These are phyloP conservation scores for Meandrina meandrites DNA, from an alignment of 92 coral and sea anemone species.

Conservation along the genomic window DNA sequence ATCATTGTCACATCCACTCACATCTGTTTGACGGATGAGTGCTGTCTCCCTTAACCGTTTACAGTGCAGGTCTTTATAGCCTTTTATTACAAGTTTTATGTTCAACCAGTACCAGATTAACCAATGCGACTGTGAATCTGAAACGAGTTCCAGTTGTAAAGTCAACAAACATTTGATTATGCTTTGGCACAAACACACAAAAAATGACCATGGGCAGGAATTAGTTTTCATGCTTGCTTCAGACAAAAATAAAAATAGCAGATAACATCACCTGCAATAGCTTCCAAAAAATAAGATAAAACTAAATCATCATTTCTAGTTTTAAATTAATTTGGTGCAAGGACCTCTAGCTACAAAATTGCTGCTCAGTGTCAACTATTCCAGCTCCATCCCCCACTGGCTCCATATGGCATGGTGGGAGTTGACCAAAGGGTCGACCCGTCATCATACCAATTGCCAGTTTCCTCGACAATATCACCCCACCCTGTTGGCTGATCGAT, in stretches of 20 bases:
- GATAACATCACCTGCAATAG: neutral
- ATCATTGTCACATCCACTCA: too few species aligned
- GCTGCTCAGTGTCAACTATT: slow-evolving; percentile 13
- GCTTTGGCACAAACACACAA: too few species aligned
- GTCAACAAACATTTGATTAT: too few species aligned
- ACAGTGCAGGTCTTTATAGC: too few species aligned
- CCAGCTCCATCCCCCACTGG: slow-evolving; percentile 49
- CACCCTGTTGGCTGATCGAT: slow-evolving; percentile 60
- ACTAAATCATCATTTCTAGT: neutral
- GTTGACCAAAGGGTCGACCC: slow-evolving; percentile 62
- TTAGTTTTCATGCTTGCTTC: too few species aligned
- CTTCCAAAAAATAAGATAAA: neutral
- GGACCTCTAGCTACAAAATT: neutral
- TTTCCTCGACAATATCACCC: slow-evolving; percentile 55
- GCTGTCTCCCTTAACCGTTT: too few species aligned
- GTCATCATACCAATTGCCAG: slow-evolving; percentile 73
- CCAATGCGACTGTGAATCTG: too few species aligned
- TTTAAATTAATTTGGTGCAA: neutral
- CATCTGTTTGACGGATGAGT: too few species aligned
- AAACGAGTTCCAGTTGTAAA: too few species aligned
- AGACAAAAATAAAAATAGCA: neutral
- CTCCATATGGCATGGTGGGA: slow-evolving; percentile 6
- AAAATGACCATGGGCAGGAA: too few species aligned
- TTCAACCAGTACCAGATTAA: too few species aligned
- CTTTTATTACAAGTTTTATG: too few species aligned